Base-by-base conservation (phyloP, 2,888 invertebrate genomes). In the Drosophila histrio region DNA sequence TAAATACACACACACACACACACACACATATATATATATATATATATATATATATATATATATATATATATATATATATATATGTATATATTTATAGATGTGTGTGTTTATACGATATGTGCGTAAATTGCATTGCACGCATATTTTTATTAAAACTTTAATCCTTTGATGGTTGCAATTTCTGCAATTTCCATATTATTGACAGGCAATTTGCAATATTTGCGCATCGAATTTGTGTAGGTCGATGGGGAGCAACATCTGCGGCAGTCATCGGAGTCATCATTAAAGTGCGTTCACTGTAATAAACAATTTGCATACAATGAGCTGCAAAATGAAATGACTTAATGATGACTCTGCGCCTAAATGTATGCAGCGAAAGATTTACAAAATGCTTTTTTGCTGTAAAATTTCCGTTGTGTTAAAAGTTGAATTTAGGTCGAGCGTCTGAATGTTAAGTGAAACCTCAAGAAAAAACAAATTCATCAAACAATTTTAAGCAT, bases 141-240 rank as follows among this genome's bases (percentile, higher is more conserved):
- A 71, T 61, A 53, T 60, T 60, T 58, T 59, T 52, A 56, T 58
- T 49, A 26, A 65, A 54, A 47, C 44, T 47, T 71, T 66, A 72
- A 76, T 61, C 73, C 71, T 61, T 71, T 74, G 73, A 71, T 72
- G 72, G 47, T 38, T 39, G 77, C 50, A 57, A 70, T 77, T 76
- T 46, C 66, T 46, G 52, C 66, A 66, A 74, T 74, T 77, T 77
- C 64, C 77, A 77, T 77, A 77, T 71, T 79, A 78, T 78, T 76
- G 80, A 69, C 79, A 76, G 79, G 52, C 63, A 79, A 78, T 78
- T 79, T 76, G 77, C 76, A 79, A 72, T 78, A 76, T 78, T 79
- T 79, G 75, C 63, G 19, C 36, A 30, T 17, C 38, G 49, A 21
- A 66, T 57, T 56, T 49, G 19, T 32, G 74, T 73, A 68, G 62